Evolutionary conservation across 2,888 invertebrate species (phyloP).

Genomic region (Drosophila demipolita): DNA sequence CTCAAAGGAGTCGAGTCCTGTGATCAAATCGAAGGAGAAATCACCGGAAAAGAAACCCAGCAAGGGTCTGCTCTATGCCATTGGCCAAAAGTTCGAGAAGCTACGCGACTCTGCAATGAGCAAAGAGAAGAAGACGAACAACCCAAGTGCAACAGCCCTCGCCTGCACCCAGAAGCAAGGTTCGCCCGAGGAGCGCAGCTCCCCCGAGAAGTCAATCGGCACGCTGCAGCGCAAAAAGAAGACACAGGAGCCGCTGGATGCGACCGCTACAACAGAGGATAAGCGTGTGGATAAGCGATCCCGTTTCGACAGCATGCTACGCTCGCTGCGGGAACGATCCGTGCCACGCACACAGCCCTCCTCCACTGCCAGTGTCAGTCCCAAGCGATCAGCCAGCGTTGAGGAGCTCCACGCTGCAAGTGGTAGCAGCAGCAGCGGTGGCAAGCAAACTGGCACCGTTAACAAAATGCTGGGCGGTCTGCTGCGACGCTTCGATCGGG

Average conservation of each 20-base stretch:
- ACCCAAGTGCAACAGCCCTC: slow-evolving; percentile 54
- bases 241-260: slow-evolving; percentile 49
- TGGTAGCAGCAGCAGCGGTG: slow-evolving; percentile 48
- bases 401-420: slow-evolving; percentile 87
- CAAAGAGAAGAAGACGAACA: slow-evolving; percentile 77
- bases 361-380: slow-evolving; percentile 86
- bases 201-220: slow-evolving; percentile 55
- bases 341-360: slow-evolving; percentile 87
- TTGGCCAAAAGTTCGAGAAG: slow-evolving; percentile 92
- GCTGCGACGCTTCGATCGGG: slow-evolving; percentile 90
- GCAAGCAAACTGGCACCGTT: slow-evolving; percentile 88
- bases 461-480: slow-evolving; percentile 91
- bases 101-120: slow-evolving; percentile 86
- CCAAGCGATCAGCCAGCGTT: slow-evolving; percentile 90
- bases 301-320: slow-evolving; percentile 86
- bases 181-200: slow-evolving; percentile 57
- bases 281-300: slow-evolving; percentile 84
- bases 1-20: slow-evolving; percentile 82
- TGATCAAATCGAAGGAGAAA: slow-evolving; percentile 80
- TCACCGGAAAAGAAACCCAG: slow-evolving; percentile 88
- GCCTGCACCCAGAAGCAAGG: slow-evolving; percentile 75
- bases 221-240: slow-evolving; percentile 86
- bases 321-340: slow-evolving; percentile 89
- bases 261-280: slow-evolving; percentile 42
- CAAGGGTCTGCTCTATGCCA: slow-evolving; percentile 88